phyloP scores from a whole-genome alignment of 2,113 vertebrate genomes.

The Notothenia rossii region DNA sequence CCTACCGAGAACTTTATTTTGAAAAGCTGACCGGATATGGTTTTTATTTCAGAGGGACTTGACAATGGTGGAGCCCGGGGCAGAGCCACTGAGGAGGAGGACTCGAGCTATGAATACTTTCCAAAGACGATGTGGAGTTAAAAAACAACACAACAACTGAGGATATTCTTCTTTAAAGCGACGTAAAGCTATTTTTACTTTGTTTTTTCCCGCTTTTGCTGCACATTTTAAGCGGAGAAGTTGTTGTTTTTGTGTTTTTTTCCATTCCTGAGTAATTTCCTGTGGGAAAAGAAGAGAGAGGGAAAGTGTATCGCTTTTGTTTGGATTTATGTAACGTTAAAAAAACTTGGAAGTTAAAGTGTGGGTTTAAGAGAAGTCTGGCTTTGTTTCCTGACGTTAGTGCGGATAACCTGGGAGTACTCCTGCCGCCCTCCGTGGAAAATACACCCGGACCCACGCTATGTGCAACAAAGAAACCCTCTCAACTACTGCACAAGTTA shows the following conservation, averaged over 20 bases:
- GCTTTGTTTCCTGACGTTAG: slow-evolving; percentile 56
- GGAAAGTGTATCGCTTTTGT: slow-evolving; percentile 21
- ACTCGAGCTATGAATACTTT: slow-evolving; percentile 47
- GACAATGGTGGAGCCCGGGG: slow-evolving; percentile 49
- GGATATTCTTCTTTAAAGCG: neutral
- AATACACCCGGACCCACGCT: slow-evolving; percentile 57
- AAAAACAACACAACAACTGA: neutral
- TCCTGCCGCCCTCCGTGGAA: slow-evolving; percentile 31
- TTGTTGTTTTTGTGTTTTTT: slow-evolving; percentile 1
- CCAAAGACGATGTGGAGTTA: neutral
- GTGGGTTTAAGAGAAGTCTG: neutral
- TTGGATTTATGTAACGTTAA: neutral
- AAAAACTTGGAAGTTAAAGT: slow-evolving; percentile 1
- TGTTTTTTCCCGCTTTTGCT: neutral
- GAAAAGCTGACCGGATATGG: slow-evolving; percentile 49
- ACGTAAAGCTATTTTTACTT: neutral
- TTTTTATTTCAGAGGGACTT: neutral
- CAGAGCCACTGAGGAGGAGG: slow-evolving; percentile 57
- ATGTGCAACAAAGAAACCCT: slow-evolving; percentile 69
- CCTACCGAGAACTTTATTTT: slow-evolving; percentile 36
- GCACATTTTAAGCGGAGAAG: neutral
- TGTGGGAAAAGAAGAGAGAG: slow-evolving; percentile 28
- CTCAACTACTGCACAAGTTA: slow-evolving; percentile 33
- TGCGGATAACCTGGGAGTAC: slow-evolving; percentile 50
- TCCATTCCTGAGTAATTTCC: slow-evolving; percentile 44